Base-by-base conservation (phyloP, 2,797 vertebrate species). In the Leuciscus waleckii region DNA sequence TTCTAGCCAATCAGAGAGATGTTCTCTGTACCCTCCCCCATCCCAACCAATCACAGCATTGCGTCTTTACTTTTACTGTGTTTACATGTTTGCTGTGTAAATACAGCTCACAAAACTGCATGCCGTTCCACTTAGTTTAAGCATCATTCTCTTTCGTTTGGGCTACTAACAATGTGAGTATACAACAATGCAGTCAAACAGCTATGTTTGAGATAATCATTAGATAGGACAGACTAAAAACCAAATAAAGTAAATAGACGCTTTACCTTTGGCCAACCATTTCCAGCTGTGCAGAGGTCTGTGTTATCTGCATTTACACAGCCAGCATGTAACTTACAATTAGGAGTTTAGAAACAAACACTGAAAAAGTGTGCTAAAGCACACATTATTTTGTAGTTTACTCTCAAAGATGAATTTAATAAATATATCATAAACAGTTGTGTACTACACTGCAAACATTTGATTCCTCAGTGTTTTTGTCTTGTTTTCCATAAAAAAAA, bases 191-290 rank as follows among this genome's bases (percentile, higher is more conserved):
- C 41, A 68, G 61, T 67, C 41, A 49, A 79, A 67, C 61, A 63
- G 56, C 39, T 21, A 46, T 63, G 67, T 56, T 41, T 81, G 67
- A 81, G 79, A 70, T 81, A 58, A 81, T 81, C 67, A 58, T 81
- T 71, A 81, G 35, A 70, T 70, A 58, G 67, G 23, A 56, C 32
- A 21, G 35, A 39, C 79, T 56, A 41, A 26, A 81, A 81, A 71
- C 5, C 49, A 71, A 82, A 81, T 81, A 51, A 61, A 71, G 71
- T 65, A 83, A 83, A 83, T 75, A 74, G 56, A 75, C 23, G 8
- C 29, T 73, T 82, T 82, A 82, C 80, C 68, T 82, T 82, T 82
- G 80, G 68, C 51, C 80, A 41, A 26, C 37, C 37, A 6, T 43
- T 71, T 73, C 51, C n/a, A 71, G 51, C 68, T 61, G 80, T 6